Evolutionary conservation across 2,888 invertebrate genomes (phyloP), one percentile per base, ranked within the genome.

Genomic region (Fragum fragum): DNA sequence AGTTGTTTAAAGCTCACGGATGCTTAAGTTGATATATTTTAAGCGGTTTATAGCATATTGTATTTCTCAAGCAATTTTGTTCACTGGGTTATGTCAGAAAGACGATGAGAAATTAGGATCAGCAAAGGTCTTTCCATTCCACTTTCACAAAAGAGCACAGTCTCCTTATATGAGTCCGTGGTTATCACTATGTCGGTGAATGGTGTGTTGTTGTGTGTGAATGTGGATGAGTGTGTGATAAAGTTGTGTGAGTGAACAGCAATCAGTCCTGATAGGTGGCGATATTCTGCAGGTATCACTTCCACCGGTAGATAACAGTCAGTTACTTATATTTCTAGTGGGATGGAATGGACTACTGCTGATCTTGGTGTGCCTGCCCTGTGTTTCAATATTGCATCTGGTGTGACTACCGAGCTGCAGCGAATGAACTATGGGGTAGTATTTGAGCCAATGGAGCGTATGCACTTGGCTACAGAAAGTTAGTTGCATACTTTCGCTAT

Each of bases 401-500:
- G 23, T 23, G 5, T 32, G 9, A 28, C 53, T 11, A 69, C 39
- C 1, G 72, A 36, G 47, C 28, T 61, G 28, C 61, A 61, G 57
- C 36, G 77, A 23, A 21, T 72, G 55, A 77, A 69, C 47, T 70
- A 70, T 70, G 76, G 70, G 39, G 55, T 71, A 21, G 52, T 77
- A 9, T 76, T 76, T 52, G 61, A 71, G 32, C n/a, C 42, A 11
- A 11, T 9, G 32, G 42, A 29, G 14, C 32, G 21, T 23, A 36
- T 71, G n/a, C 36, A 61, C 0, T 5, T 71, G 16, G 59, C 71
- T 3, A 53, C 18, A 36, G 76, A 76, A 7, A 57, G n/a, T 39
- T 78, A 73, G 78, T 55, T 68, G 11, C 77, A 63, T n/a, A 77
- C 77, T 1, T 77, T 77, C 39, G 66, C 29, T 2, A 29, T 77